Conservation (phyloP, 2,888 invertebrate species). For the Poecilus cupreus region DNA sequence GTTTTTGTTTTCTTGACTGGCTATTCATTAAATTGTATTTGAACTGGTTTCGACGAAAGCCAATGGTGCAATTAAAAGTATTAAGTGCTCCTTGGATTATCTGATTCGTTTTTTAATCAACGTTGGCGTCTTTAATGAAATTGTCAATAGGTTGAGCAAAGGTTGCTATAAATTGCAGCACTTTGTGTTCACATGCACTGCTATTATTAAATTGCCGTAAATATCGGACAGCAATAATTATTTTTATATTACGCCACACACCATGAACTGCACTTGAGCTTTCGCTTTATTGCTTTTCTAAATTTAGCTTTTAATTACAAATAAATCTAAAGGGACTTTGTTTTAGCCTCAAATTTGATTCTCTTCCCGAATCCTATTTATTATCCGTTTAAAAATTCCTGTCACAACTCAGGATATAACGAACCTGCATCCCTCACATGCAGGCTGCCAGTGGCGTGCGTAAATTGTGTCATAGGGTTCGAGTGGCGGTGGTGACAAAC, state of each 20-base stretch:
- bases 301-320: too few relatives aligned
- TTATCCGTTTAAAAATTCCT: not conserved
- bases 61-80: constrained; percentile 48
- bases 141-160: constrained; percentile 29
- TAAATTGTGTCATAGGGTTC: not conserved
- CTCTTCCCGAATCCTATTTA: not conserved
- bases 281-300: too few relatives aligned
- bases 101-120: constrained; percentile 48
- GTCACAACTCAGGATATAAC: not conserved
- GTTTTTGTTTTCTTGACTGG: constrained; percentile 41
- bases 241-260: not conserved
- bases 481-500: constrained; percentile 2
- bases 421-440: not conserved
- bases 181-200: not conserved
- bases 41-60: constrained; percentile 45
- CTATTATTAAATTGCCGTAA: not conserved
- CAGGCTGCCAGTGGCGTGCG: constrained; percentile 17
- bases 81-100: constrained; percentile 40
- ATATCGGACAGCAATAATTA: not conserved
- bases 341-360: not conserved
- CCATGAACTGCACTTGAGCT: not conserved
- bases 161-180: constrained; percentile 11
- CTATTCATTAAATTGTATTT: constrained; percentile 49
- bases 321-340: too few relatives aligned
- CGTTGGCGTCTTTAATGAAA: constrained; percentile 38